These are phyloP conservation scores for Agrochola circellaris DNA, from an alignment of 2,888 invertebrate species.

Conservation along the genomic window DNA sequence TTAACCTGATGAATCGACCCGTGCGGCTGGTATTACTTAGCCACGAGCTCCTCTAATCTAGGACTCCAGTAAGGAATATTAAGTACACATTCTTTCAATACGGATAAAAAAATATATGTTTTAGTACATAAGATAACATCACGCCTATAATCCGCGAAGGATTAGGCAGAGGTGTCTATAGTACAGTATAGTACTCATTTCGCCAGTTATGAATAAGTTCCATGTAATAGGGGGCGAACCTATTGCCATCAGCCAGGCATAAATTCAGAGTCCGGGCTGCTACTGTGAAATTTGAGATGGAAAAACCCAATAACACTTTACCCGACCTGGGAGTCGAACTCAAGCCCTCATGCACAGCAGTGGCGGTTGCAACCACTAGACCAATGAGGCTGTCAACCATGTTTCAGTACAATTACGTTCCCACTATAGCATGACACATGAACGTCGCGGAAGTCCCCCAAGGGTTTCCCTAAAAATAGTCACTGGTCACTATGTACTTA, in stretches of 20 bases:
- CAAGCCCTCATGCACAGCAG: background rate
- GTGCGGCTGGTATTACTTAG: no score
- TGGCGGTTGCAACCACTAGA: background rate
- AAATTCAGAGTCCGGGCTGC: background rate
- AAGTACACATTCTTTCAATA: background rate
- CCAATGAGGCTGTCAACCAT: background rate
- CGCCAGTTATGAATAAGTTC: no score
- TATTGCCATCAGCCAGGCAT: background rate
- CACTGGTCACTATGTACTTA: constrained; percentile 1
- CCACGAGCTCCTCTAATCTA: no score
- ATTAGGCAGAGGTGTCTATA: background rate
- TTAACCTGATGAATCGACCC: no score
- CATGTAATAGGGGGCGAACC: background rate
- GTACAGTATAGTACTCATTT: background rate
- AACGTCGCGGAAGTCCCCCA: constrained; percentile 23
- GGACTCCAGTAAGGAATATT: no score
- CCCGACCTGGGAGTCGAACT: background rate
- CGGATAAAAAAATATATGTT: background rate
- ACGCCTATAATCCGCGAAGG: background rate
- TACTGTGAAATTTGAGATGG: background rate
- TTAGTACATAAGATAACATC: background rate
- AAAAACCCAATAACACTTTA: background rate
- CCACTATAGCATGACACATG: no score
- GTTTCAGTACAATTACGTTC: background rate
- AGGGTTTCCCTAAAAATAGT: constrained; percentile 19